These are phyloP conservation scores for Tortrix viridana DNA, from an alignment of 2,888 invertebrate species.

Conservation along the genomic window DNA sequence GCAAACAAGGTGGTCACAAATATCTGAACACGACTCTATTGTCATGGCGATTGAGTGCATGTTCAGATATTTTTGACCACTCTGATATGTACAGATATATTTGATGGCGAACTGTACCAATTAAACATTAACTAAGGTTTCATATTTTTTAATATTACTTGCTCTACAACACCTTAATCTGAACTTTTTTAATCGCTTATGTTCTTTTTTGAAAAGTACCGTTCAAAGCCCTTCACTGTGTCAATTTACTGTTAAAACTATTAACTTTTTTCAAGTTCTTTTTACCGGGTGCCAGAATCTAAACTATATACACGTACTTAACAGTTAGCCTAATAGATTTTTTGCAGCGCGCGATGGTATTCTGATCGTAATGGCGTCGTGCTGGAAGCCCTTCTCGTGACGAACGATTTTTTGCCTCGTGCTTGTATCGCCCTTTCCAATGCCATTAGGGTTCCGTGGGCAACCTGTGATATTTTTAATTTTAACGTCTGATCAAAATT, in stretches of 20 bases:
- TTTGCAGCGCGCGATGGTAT: conserved; percentile 41
- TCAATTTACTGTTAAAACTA: not conserved
- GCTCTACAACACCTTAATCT: too few species aligned
- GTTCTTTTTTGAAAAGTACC: not conserved
- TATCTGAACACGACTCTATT: too few species aligned
- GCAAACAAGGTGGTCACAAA: too few species aligned
- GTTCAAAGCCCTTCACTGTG: too few species aligned
- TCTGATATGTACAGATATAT: too few species aligned
- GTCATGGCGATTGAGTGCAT: too few species aligned
- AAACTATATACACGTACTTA: conserved; percentile 38
- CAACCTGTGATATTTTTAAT: not conserved
- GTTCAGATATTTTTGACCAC: too few species aligned
- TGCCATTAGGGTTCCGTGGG: conserved; percentile 45
- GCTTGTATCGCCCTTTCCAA: conserved; percentile 59
- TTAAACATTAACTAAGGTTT: too few species aligned
- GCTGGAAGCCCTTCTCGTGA: conserved; percentile 68
- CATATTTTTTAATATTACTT: too few species aligned
- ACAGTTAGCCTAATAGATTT: conserved; percentile 41
- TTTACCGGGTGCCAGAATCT: conserved; percentile 3
- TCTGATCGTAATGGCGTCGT: conserved; percentile 58
- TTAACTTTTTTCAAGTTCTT: not conserved
- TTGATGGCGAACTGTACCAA: too few species aligned
- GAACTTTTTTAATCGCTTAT: too few species aligned
- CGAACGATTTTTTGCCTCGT: conserved; percentile 56
- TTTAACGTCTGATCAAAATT: not conserved